Conservation (phyloP, 2,113 vertebrate genomes). For the Thermophis baileyi region DNA sequence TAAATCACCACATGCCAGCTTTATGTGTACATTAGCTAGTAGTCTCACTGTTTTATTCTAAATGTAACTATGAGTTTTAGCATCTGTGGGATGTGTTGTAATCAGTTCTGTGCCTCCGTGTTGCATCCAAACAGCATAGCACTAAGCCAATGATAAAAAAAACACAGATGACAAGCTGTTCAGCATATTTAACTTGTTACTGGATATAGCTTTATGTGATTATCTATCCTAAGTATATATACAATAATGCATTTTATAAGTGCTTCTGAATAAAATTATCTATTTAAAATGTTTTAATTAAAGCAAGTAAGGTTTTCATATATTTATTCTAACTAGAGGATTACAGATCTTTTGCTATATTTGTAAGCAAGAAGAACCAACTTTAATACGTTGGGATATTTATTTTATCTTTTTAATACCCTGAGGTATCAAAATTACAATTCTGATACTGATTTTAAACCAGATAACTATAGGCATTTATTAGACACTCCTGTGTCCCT, state of each 20-base stretch:
- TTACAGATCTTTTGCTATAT: background rate
- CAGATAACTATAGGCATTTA: background rate
- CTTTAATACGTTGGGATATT: background rate
- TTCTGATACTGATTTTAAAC: background rate
- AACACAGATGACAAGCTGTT: background rate
- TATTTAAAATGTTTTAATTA: slow-evolving; percentile 57
- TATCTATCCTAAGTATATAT: slow-evolving; percentile 32
- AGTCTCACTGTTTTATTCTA: background rate
- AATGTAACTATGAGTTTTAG: background rate
- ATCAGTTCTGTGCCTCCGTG: background rate
- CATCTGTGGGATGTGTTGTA: background rate
- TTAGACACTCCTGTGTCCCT: background rate
- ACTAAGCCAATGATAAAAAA: background rate
- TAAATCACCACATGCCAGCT: background rate
- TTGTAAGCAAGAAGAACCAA: background rate
- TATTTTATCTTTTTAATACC: background rate
- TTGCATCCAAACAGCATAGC: background rate
- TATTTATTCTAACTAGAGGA: background rate
- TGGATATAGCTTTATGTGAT: slow-evolving; percentile 23
- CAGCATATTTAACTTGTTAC: slow-evolving; percentile 12
- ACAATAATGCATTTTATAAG: slow-evolving; percentile 52
- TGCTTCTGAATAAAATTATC: slow-evolving; percentile 24
- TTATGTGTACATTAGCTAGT: background rate
- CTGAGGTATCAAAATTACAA: background rate
- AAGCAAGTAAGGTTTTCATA: slow-evolving; percentile 51